These are phyloP conservation scores for Lota lota DNA, from an alignment of 2,113 vertebrate species.

Conservation along the genomic window DNA sequence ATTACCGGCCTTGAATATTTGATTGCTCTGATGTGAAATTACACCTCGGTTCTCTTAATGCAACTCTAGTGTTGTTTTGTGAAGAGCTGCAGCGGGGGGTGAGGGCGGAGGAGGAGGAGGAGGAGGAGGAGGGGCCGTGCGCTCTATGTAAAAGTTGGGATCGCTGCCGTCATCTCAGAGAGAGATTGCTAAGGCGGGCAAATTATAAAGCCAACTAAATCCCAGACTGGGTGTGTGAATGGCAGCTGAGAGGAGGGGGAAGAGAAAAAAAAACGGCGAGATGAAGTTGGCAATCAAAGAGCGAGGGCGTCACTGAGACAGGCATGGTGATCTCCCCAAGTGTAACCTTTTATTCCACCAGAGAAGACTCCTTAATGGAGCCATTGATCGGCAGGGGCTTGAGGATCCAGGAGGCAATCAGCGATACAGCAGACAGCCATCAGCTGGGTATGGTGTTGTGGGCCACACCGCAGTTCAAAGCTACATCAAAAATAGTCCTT, in stretches of 20 bases:
- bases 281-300: conserved; percentile 81
- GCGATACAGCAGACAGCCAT: conserved; percentile 73
- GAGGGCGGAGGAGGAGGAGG: too few species aligned
- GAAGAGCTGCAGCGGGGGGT: conserved; percentile 39
- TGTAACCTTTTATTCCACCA: conserved; percentile 75
- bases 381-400: conserved; percentile 76
- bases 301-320: conserved; percentile 75
- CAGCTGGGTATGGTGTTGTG: conserved; percentile 70
- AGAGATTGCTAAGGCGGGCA: conserved; percentile 66
- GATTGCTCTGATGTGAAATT: conserved; percentile 80
- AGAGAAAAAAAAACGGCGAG: conserved; percentile 18
- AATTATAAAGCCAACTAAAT: conserved; percentile 74
- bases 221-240: conserved; percentile 70
- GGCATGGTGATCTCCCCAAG: conserved; percentile 74
- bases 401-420: conserved; percentile 80
- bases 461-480: conserved; percentile 74
- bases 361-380: conserved; percentile 76
- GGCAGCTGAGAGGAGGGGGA: conserved; percentile 59
- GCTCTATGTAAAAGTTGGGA: conserved; percentile 59
- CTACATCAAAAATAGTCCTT: conserved; percentile 79
- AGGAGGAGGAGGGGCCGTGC: conserved; percentile 44
- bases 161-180: conserved; percentile 59
- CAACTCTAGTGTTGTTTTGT: conserved; percentile 80
- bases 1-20: conserved; percentile 77
- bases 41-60: conserved; percentile 74